phyloP scores from a whole-genome alignment of 92 coral and sea anemone species.

The Muricea muricata region DNA sequence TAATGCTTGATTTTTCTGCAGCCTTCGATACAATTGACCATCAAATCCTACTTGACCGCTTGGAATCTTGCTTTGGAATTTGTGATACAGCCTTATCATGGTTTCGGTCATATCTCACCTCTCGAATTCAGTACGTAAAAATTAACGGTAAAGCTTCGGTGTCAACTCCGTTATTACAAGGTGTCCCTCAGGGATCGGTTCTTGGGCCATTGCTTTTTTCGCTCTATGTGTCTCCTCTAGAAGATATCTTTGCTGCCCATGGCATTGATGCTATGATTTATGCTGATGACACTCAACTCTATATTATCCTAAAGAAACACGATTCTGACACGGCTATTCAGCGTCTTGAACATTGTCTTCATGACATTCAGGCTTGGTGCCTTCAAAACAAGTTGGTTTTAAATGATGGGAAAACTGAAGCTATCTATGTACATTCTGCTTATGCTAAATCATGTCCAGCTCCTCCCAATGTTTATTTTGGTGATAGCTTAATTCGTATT shows the following conservation, averaged over 20 bases:
- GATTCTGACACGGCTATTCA: conserved; percentile 28
- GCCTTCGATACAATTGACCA: too few species aligned
- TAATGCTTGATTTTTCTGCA: too few species aligned
- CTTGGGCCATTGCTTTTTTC: conserved; percentile 35
- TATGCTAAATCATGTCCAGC: neutral
- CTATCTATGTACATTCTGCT: neutral
- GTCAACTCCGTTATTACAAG: conserved; percentile 25
- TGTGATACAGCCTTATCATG: too few species aligned
- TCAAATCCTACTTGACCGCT: too few species aligned
- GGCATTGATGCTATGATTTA: conserved; percentile 35
- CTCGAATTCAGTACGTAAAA: too few species aligned
- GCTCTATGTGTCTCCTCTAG: conserved; percentile 24
- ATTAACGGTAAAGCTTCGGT: too few species aligned
- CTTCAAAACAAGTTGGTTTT: conserved; percentile 31
- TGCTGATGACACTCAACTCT: conserved; percentile 27
- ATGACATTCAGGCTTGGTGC: conserved; percentile 38
- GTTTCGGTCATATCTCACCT: too few species aligned
- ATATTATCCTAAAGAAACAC: conserved; percentile 25
- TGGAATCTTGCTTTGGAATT: too few species aligned
- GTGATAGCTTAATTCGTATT: neutral
- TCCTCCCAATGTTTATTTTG: neutral
- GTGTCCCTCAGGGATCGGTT: conserved; percentile 40
- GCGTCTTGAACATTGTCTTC: conserved; percentile 42
- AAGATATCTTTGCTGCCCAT: conserved; percentile 39
- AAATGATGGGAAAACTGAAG: conserved; percentile 38